Base-by-base conservation (phyloP, 2,888 invertebrate genomes). In the Diogma glabrata region DNA sequence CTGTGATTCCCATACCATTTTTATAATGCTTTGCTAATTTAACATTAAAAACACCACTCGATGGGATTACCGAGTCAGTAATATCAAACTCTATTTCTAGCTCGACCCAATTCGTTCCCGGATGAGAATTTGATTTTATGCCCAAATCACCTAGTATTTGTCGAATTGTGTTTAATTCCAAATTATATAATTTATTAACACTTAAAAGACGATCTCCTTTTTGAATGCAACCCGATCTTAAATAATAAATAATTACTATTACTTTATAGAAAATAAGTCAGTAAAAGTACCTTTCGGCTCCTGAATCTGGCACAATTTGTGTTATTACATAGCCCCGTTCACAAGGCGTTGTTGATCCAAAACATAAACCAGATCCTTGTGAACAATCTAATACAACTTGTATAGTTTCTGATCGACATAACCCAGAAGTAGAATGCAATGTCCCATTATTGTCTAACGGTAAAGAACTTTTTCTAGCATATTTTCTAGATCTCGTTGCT, bases 71-170 rank as follows among this genome's bases (percentile, higher is more conserved):
- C 0, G 90, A 82, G 58, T 93, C 92, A 9, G 90, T 87, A 67
- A 93, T 89, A 70, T 88, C 90, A 67, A 93, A 93, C 65, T 93
- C 92, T 2, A 88, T 78, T 59, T 87, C 84, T 38, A 94, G 66
- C 43, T 83, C 83, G 36, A 92, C 75, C 72, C 85, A 82, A 58
- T 78, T 76, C 8, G 72, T 74, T 12, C 72, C 75, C 51, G 73
- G 75, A 59, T 79, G 78, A 53, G 74, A 75, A 4, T 53, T 52
- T 10, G 59, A 58, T 20, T 60, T 50, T 4, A 59, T 53, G 4
- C 60, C 59, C 40, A 61, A 52, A 17, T 68, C 69, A 3, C 69
- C 68, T 8, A 70, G 55, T n/a, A 70, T 56, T 54, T 70, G 70
- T 28, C 78, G 70, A 59, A 79, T 72, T 54, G 77, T 75, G 14